A percentile compares a stretch with the other conserved stretches of the same genome.
These are phyloP conservation scores for Troides aeacus DNA, from an alignment of 2,888 invertebrate species.

Conservation along the genomic window DNA sequence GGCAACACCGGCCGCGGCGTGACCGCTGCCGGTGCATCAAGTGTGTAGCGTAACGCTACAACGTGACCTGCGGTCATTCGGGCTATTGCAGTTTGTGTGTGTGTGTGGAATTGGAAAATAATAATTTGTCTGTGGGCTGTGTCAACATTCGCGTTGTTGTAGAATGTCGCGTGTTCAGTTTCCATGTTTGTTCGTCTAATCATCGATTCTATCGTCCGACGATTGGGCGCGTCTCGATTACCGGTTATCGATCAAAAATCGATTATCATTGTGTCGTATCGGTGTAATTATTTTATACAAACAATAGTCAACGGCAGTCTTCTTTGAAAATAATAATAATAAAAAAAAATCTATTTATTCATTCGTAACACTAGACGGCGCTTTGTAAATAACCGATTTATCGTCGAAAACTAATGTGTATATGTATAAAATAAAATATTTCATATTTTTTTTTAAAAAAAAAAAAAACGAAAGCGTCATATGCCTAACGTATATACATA, in stretches of 20 bases:
- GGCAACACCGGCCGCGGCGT: conserved; percentile 63
- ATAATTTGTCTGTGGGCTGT: conserved; percentile 67
- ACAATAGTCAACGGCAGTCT: conserved; percentile 71
- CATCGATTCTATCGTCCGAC: conserved; percentile 41
- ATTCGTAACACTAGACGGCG: conserved; percentile 60
- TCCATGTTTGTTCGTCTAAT: conserved; percentile 52
- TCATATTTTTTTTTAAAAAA: conserved; percentile 47
- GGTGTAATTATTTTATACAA: conserved; percentile 59
- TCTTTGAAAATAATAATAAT: conserved; percentile 59
- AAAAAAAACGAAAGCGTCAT: conserved; percentile 65
- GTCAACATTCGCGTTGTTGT: conserved; percentile 54
- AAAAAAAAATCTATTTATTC: conserved; percentile 46
- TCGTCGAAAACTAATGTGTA: conserved; percentile 49
- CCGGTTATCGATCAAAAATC: conserved; percentile 20
- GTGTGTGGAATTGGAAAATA: conserved; percentile 43
- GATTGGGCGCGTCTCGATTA: conserved; percentile 30
- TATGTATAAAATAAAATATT: conserved; percentile 46
- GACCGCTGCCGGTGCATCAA: conserved; percentile 40
- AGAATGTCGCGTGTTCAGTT: conserved; percentile 71
- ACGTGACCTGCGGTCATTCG: conserved; percentile 60
- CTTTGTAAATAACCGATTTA: conserved; percentile 67
- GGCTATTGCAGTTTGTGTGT: conserved; percentile 65
- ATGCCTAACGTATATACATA: conserved; percentile 67
- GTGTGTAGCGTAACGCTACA: conserved; percentile 42
- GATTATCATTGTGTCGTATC: background rate